These are phyloP conservation scores for Threskiornis aethiopicus DNA, from an alignment of 2,797 vertebrate genomes.

Conservation along the genomic window DNA sequence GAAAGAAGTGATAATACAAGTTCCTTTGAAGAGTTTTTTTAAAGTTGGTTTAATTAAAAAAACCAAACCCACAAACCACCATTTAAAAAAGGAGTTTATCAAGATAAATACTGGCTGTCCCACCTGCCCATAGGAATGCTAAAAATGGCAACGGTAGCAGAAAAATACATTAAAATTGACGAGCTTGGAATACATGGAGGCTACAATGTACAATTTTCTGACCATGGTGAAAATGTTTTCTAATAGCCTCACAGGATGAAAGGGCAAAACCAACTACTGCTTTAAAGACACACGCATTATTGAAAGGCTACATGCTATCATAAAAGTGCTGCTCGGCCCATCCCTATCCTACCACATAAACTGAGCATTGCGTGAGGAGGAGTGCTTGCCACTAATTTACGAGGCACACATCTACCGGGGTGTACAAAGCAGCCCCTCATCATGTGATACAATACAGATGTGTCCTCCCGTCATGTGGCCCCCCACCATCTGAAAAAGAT, in stretches of 20 bases:
- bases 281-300: neutral
- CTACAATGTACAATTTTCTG: neutral
- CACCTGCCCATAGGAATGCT: neutral
- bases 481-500: neutral
- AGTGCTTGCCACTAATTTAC: neutral
- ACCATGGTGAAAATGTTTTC: neutral
- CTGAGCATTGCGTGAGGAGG: neutral
- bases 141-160: neutral
- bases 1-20: neutral
- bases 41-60: neutral
- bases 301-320: neutral
- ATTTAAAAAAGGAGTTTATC: neutral
- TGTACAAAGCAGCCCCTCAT: neutral
- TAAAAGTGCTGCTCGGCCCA: neutral
- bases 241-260: neutral
- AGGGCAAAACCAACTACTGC: neutral
- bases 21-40: neutral
- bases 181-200: neutral
- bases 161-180: neutral
- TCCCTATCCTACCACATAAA: neutral
- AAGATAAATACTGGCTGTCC: neutral
- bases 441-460: rapidly evolving
- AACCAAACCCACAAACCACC: neutral
- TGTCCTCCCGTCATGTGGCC: neutral
- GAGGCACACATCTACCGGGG: neutral